A percentile compares a stretch with the other conserved stretches of the same genome.
These are phyloP conservation scores for Anisognathus igniventris DNA, from an alignment of 2,797 vertebrate species.

Conservation along the genomic window DNA sequence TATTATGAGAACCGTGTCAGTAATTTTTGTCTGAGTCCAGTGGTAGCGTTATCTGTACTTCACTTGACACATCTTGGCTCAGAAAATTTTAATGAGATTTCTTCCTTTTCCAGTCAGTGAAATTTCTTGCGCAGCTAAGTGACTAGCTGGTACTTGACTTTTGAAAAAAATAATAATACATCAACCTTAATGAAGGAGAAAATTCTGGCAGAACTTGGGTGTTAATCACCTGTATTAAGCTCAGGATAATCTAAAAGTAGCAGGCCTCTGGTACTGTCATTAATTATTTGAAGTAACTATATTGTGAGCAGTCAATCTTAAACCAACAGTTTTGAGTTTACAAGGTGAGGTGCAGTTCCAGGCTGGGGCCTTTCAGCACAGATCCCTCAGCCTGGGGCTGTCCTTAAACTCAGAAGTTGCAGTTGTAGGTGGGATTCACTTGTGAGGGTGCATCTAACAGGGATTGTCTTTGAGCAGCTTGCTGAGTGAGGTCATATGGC, in stretches of 20 bases:
- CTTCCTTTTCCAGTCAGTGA: background rate
- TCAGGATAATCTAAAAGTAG: background rate
- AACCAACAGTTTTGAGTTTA: background rate
- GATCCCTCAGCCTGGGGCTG: fast-evolving
- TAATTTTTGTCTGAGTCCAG: background rate
- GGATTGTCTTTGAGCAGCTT: background rate
- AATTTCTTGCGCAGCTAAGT: background rate
- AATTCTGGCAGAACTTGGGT: background rate
- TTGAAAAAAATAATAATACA: background rate
- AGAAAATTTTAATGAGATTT: constrained; percentile 19
- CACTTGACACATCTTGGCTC: background rate
- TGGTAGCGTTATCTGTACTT: background rate
- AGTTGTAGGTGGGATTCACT: background rate
- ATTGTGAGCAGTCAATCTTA: background rate
- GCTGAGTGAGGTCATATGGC: background rate
- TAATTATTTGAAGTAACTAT: background rate
- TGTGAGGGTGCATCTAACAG: background rate
- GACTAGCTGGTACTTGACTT: background rate
- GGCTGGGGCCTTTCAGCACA: background rate
- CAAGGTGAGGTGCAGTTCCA: background rate
- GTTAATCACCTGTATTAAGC: background rate
- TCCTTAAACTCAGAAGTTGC: background rate
- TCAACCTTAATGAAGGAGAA: background rate
- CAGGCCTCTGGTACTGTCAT: background rate
- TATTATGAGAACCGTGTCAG: background rate